phyloP scores from a whole-genome alignment of 2,888 invertebrate species.

The Chrysolina haemoptera region DNA sequence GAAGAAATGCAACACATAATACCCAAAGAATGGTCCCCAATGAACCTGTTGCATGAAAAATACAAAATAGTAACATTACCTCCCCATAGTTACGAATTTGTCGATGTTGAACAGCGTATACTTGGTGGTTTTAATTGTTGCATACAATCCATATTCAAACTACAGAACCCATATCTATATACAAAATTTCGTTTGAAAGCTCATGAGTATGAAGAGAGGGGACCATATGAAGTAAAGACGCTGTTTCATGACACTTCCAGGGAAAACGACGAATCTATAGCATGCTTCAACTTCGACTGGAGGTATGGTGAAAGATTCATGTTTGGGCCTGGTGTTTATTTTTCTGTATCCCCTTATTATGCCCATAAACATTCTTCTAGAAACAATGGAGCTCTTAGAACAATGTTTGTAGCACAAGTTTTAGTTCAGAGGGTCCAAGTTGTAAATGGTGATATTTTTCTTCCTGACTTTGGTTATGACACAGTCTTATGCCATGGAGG shows the following conservation, averaged over 20 bases:
- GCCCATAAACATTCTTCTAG: conserved; percentile 58
- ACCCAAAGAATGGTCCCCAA: conserved; percentile 48
- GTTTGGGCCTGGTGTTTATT: conserved; percentile 63
- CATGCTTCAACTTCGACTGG: conserved; percentile 61
- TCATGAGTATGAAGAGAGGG: conserved; percentile 55
- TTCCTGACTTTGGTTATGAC: conserved; percentile 59
- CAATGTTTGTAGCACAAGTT: conserved; percentile 63
- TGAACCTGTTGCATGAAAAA: conserved; percentile 42
- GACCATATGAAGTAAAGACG: conserved; percentile 37
- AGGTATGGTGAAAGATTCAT: conserved; percentile 55
- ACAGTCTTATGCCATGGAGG: conserved; percentile 59
- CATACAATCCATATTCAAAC: conserved; percentile 50
- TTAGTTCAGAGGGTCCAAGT: conserved; percentile 55
- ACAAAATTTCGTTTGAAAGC: conserved; percentile 56
- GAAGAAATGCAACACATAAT: conserved; percentile 40
- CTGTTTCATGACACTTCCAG: conserved; percentile 60
- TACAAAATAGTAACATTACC: conserved; percentile 40
- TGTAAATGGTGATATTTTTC: conserved; percentile 43
- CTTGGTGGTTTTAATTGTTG: conserved; percentile 34
- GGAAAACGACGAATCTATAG: conserved; percentile 57
- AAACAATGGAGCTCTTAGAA: conserved; percentile 52
- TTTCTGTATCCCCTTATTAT: conserved; percentile 56
- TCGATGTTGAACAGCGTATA: conserved; percentile 24
- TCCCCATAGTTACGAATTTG: conserved; percentile 40
- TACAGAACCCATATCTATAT: conserved; percentile 60